Conservation (phyloP, 2,888 invertebrate genomes). For the Lasioglossum oenotherae region DNA sequence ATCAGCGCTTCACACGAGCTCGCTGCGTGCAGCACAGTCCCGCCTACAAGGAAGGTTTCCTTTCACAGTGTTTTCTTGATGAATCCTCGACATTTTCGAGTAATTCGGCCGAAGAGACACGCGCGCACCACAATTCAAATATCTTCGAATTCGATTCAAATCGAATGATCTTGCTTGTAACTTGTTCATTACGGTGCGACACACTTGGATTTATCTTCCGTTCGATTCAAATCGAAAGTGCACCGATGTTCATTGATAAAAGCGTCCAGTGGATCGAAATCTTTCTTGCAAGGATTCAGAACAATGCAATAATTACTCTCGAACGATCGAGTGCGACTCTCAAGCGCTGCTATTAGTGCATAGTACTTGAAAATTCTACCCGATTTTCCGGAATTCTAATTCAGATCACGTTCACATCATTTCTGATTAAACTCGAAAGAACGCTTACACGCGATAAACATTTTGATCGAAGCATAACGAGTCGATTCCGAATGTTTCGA, state of each 20-base stretch:
- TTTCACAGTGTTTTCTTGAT: constrained; percentile 27
- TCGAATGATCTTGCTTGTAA: background rate
- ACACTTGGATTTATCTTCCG: background rate
- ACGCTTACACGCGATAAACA: background rate
- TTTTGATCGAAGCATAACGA: background rate
- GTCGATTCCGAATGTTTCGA: background rate
- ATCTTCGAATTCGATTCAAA: background rate
- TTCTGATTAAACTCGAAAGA: background rate
- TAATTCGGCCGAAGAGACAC: constrained; percentile 28
- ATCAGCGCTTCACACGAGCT: constrained; percentile 82
- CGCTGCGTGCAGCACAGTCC: constrained; percentile 80
- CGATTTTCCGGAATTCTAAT: background rate
- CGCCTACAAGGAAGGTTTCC: constrained; percentile 55
- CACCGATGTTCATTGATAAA: constrained; percentile 8
- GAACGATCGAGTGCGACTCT: constrained; percentile 38
- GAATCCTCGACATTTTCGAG: constrained; percentile 15
- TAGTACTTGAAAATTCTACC: constrained; percentile 20
- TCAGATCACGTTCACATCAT: constrained; percentile 4
- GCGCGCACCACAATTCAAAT: background rate
- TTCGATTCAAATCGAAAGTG: constrained; percentile 21
- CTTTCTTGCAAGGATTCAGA: constrained; percentile 52
- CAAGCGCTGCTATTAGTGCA: constrained; percentile 60
- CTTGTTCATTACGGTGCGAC: background rate
- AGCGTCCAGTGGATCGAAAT: constrained; percentile 21
- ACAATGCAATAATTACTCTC: constrained; percentile 54